Evolutionary conservation across 2,888 invertebrate genomes (phyloP), one percentile per base, ranked within the genome.

Genomic region (Hydrotaea cyrtoneurina): DNA sequence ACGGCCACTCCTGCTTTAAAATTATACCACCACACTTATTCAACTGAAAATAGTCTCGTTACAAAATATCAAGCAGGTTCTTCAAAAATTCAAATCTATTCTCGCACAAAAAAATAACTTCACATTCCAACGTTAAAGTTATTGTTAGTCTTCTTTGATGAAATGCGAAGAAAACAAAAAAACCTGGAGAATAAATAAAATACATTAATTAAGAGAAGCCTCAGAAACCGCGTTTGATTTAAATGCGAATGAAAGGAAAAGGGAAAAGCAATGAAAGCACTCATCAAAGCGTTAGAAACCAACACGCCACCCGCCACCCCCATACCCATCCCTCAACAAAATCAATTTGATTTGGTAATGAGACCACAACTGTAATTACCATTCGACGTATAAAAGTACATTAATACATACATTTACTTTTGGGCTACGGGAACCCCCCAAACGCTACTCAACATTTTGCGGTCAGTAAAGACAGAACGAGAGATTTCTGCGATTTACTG

Each of bases 301-400:
- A 53, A 8, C 4, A 36, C 8, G 36, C 4, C 36, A 36, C 17
- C 26, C 36, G 1, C 36, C 26, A 26, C 13, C 26, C 26, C n/a
- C n/a, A n/a, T 43, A 39, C 39, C 7, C 17, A 19, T 15, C 66
- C 13, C 69, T 1, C 19, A 10, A 19, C 19, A 39, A 79, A 79
- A 55, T 57, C 57, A 39, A 57, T 74, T 79, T 79, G 46, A 74
- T n/a, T 79, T 69, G 26, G 73, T 66, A 79, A 74, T 57, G 66
- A 79, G 79, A 74, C 66, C 79, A 74, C 73, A 79, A 46, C 69
- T 46, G 69, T 66, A 79, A 66, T 69, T 74, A 66, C 11, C 73
- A 55, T 43, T 69, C 69, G 23, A 15, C 11, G 36, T 5, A 21
- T 13, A 23, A 69, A 46, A 7, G 21, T 46, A 15, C 36, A 23